Evolutionary conservation across 2,888 invertebrate genomes (phyloP).

Genomic region (Caenorhabditis virilis): DNA sequence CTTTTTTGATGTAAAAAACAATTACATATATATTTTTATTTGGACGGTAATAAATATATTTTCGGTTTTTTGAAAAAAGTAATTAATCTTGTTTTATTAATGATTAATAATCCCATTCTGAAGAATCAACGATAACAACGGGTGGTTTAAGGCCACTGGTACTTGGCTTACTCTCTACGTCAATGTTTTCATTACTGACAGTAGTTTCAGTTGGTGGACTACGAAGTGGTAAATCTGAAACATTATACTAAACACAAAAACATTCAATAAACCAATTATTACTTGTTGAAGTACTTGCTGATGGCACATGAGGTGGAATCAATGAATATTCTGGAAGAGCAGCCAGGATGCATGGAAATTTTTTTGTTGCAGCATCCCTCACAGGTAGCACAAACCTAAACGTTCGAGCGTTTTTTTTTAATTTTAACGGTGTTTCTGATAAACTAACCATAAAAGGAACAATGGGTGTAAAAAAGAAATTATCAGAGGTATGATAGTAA

Average conservation of each 20-base stretch:
- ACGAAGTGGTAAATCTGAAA: constrained; percentile 29
- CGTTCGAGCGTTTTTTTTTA: neutral
- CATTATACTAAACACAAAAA: neutral
- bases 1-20: too few relatives aligned
- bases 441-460: constrained; percentile 45
- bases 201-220: constrained; percentile 30
- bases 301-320: constrained; percentile 44
- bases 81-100: neutral
- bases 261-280: constrained; percentile 2
- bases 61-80: neutral
- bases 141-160: too few relatives aligned
- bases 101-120: constrained; percentile 12
- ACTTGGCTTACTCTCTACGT: too few relatives aligned
- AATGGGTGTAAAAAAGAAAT: constrained; percentile 48
- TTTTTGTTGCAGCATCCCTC: constrained; percentile 45
- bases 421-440: constrained; percentile 1
- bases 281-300: constrained; percentile 35
- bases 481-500: constrained; percentile 41
- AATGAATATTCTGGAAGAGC: constrained; percentile 49
- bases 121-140: constrained; percentile 22
- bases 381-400: constrained; percentile 49
- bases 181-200: constrained; percentile 16
- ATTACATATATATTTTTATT: neutral
- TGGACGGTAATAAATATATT: constrained; percentile 18
- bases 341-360: constrained; percentile 37